phyloP scores from a whole-genome alignment of 2,113 vertebrate genomes.

The Caranx melampygus region DNA sequence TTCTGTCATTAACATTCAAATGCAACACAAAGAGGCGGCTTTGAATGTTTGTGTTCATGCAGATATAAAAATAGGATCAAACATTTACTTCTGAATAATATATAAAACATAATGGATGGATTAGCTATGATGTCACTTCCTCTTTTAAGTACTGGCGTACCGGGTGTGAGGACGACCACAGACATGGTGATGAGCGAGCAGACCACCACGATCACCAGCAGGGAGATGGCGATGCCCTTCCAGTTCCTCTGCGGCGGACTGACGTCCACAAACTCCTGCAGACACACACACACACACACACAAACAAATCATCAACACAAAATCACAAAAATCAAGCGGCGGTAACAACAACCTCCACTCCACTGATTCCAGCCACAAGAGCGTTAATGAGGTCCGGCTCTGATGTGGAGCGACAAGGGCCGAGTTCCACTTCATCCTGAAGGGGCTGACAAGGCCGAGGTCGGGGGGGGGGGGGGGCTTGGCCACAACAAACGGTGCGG shows the following conservation, averaged over 20 bases:
- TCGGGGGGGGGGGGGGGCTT: too few species aligned
- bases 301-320: neutral
- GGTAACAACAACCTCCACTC: too few species aligned
- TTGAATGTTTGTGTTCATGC: neutral
- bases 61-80: neutral
- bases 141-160: slow-evolving; percentile 72
- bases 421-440: too few species aligned
- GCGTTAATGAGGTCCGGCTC: too few species aligned
- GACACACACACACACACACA: neutral
- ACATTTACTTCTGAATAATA: neutral
- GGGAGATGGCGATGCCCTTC: slow-evolving; percentile 95
- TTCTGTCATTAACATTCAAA: neutral
- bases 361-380: too few species aligned
- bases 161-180: slow-evolving; percentile 92
- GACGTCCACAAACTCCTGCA: slow-evolving; percentile 91
- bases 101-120: too few species aligned
- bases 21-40: neutral
- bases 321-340: neutral
- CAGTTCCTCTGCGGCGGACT: slow-evolving; percentile 93
- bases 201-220: slow-evolving; percentile 94
- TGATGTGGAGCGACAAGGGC: too few species aligned
- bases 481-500: too few species aligned
- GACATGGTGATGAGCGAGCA: slow-evolving; percentile 96
- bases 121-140: neutral
- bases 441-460: too few species aligned